phyloP scores from a whole-genome alignment of 2,888 invertebrate species.

The Mylabris sibirica region DNA sequence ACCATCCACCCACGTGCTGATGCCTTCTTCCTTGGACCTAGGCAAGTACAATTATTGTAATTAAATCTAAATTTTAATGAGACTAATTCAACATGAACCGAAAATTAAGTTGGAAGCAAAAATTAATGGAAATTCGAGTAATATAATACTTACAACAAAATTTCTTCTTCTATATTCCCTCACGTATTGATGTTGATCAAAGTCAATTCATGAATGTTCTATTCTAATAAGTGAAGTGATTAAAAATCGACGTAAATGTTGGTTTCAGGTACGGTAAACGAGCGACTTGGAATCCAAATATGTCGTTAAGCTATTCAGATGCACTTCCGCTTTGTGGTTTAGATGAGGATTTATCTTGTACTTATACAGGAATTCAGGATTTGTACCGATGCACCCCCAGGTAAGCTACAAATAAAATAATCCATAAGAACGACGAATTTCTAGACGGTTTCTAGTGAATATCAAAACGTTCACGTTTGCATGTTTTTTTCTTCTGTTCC shows the following conservation, averaged over 20 bases:
- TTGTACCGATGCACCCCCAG: slow-evolving; percentile 64
- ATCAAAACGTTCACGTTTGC: too few relatives aligned
- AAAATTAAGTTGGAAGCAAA: too few relatives aligned
- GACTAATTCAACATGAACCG: neutral
- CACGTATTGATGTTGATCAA: neutral
- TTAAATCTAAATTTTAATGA: neutral
- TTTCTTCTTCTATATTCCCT: too few relatives aligned
- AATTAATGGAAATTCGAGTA: too few relatives aligned
- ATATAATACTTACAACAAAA: too few relatives aligned
- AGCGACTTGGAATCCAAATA: slow-evolving; percentile 48
- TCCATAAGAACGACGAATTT: neutral
- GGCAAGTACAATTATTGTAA: slow-evolving; percentile 43
- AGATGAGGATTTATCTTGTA: slow-evolving; percentile 57
- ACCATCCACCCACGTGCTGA: slow-evolving; percentile 52
- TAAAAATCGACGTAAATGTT: neutral
- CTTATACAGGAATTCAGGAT: slow-evolving; percentile 64
- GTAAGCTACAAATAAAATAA: slow-evolving; percentile 50
- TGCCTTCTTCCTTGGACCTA: slow-evolving; percentile 54
- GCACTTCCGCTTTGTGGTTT: slow-evolving; percentile 38
- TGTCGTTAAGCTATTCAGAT: slow-evolving; percentile 42
- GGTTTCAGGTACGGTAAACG: slow-evolving; percentile 55
- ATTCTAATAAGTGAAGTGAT: neutral
- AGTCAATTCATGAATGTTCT: neutral
- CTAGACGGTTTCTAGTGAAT: too few relatives aligned
- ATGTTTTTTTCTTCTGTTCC: neutral